These are phyloP conservation scores for Acrossocheilus fasciatus DNA, from an alignment of 2,797 vertebrate species.

Conservation along the genomic window DNA sequence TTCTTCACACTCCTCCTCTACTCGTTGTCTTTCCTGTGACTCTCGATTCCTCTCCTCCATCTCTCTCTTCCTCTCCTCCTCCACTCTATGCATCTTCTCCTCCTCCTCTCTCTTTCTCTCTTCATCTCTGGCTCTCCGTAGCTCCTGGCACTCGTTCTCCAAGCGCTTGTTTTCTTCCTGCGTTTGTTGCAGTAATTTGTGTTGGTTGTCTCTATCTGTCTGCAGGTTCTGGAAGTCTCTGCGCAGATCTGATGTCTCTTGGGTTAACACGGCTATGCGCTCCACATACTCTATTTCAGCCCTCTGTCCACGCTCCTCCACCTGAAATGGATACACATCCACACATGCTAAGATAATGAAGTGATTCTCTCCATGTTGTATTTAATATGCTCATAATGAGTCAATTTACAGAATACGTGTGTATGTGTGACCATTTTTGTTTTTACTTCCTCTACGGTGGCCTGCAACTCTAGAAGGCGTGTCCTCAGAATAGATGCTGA, in stretches of 20 bases:
- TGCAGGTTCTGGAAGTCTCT: slow-evolving; percentile 80
- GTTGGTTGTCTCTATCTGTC: slow-evolving; percentile 75
- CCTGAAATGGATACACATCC: slow-evolving; percentile 68
- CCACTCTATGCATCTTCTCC: slow-evolving; percentile 71
- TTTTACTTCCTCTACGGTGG: slow-evolving; percentile 82
- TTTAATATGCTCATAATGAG: neutral
- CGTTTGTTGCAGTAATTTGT: slow-evolving; percentile 72
- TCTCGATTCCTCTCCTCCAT: slow-evolving; percentile 64
- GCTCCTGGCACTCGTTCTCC: slow-evolving; percentile 72
- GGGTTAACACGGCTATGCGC: slow-evolving; percentile 66
- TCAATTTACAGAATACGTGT: neutral
- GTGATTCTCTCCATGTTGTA: neutral
- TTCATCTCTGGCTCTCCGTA: slow-evolving; percentile 69
- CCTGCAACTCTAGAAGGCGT: slow-evolving; percentile 87
- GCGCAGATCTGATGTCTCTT: slow-evolving; percentile 73
- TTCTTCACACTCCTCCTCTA: slow-evolving; percentile 73
- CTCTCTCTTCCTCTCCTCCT: slow-evolving; percentile 70
- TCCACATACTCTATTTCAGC: slow-evolving; percentile 73
- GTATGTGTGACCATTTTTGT: neutral
- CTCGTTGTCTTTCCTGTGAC: slow-evolving; percentile 71
- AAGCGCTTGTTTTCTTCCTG: slow-evolving; percentile 73
- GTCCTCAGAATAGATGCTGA: slow-evolving; percentile 76
- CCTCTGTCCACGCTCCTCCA: slow-evolving; percentile 79
- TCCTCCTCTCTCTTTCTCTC: slow-evolving; percentile 71
- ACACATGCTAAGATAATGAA: slow-evolving; percentile 10